A percentile compares a stretch with the other conserved stretches of the same genome.
Evolutionary conservation across 2,888 invertebrate species (phyloP).

Genomic region (Pseudococcus viburni): DNA sequence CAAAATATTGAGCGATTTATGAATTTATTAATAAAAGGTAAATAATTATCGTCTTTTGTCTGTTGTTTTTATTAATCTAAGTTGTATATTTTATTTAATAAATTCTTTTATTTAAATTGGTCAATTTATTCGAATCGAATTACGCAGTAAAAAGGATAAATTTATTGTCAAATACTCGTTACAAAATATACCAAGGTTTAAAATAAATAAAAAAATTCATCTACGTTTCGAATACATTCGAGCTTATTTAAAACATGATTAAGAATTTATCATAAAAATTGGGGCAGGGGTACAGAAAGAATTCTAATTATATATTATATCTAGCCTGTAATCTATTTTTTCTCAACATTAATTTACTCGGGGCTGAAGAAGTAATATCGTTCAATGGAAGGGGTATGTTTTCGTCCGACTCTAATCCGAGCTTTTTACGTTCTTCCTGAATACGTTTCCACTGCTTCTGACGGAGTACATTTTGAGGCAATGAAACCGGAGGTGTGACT

Average conservation of each 20-base stretch:
- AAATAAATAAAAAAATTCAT: conserved; percentile 1
- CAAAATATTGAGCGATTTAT: conserved; percentile 59
- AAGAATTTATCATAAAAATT: background rate
- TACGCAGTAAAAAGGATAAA: background rate
- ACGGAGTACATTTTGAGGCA: conserved; percentile 62
- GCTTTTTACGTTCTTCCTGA: conserved; percentile 65
- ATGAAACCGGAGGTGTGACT: conserved; percentile 49
- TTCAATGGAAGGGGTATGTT: conserved; percentile 62
- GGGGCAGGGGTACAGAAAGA: background rate
- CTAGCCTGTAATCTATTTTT: conserved; percentile 42
- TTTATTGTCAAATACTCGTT: conserved; percentile 5
- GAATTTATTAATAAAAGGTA: conserved; percentile 43
- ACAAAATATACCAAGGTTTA: background rate
- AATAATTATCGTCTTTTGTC: conserved; percentile 62
- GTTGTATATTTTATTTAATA: conserved; percentile 66
- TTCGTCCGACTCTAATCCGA: conserved; percentile 63
- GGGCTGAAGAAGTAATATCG: conserved; percentile 64
- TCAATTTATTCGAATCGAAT: background rate
- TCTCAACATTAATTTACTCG: conserved; percentile 61
- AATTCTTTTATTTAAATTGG: conserved; percentile 64
- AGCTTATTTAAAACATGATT: background rate
- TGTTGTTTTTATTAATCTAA: conserved; percentile 64
- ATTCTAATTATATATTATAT: background rate
- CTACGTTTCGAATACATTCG: background rate
- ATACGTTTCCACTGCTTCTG: conserved; percentile 67